Conservation (phyloP, 2,888 invertebrate species). For the Orthosia cruda region DNA sequence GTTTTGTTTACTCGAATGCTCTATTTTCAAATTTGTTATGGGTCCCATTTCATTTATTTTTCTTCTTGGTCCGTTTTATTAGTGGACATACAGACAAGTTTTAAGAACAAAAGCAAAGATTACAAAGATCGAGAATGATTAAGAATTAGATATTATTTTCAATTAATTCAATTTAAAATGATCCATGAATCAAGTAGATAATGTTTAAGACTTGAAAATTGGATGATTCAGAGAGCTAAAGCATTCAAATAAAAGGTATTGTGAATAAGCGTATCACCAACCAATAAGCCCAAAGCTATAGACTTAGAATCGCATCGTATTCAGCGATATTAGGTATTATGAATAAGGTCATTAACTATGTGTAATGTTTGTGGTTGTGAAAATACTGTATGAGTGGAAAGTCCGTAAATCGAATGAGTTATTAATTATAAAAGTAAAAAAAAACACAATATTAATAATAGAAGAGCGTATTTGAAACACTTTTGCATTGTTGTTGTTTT, state of each 20-base stretch:
- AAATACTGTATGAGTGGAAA: conserved; percentile 23
- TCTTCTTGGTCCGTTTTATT: conserved; percentile 1
- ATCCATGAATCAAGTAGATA: conserved; percentile 14
- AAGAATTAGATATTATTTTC: background rate
- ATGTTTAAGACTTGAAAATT: conserved; percentile 11
- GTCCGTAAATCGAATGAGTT: background rate
- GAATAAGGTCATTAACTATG: conserved; percentile 12
- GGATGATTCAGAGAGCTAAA: conserved; percentile 36
- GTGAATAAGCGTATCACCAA: conserved; percentile 65
- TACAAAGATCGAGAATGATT: conserved; percentile 1
- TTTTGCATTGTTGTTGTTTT: background rate
- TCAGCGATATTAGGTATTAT: conserved; percentile 3
- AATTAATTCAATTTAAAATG: conserved; percentile 12
- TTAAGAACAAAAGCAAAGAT: conserved; percentile 12
- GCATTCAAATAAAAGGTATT: conserved; percentile 59
- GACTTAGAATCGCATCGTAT: conserved; percentile 30
- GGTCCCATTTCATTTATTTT: background rate
- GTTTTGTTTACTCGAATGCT: conserved; percentile 50
- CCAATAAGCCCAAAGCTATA: conserved; percentile 69
- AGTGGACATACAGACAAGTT: conserved; percentile 13
- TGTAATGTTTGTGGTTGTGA: conserved; percentile 35
- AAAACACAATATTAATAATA: background rate
- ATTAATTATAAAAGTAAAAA: background rate
- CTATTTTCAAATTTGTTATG: background rate
- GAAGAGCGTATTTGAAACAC: too few species aligned